Percentiles rank a stretch among this genome's conserved stretches.
These are phyloP conservation scores for Chaetophractus vellerosus DNA, from an alignment of 2,797 vertebrate genomes.

Conservation along the genomic window DNA sequence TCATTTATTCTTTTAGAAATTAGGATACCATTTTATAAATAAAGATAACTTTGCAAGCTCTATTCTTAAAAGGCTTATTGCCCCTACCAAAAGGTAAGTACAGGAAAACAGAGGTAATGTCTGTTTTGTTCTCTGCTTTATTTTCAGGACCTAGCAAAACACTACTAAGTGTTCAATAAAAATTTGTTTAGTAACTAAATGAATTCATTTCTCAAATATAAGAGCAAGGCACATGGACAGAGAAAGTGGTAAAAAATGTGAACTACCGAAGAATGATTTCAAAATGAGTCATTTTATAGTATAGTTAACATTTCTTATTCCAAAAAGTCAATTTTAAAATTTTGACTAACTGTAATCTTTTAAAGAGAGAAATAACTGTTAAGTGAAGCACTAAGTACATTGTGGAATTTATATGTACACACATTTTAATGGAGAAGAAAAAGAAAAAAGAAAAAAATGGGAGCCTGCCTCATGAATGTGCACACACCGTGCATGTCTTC, in stretches of 20 bases:
- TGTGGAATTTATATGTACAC: neutral
- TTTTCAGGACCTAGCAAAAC: neutral
- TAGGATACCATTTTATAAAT: neutral
- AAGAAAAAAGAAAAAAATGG: neutral
- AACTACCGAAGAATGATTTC: constrained; percentile 13
- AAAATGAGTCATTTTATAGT: neutral
- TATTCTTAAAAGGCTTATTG: neutral
- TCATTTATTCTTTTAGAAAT: neutral
- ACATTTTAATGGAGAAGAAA: neutral
- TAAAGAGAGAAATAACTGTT: constrained; percentile 13
- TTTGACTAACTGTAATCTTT: constrained; percentile 26
- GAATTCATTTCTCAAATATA: neutral
- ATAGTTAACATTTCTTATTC: neutral
- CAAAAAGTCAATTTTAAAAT: neutral
- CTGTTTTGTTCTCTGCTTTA: neutral
- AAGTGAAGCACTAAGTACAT: neutral
- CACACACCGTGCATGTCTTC: neutral
- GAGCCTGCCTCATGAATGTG: neutral
- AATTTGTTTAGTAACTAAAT: neutral
- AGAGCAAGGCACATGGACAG: neutral
- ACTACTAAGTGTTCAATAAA: neutral
- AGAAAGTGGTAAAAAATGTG: constrained; percentile 28
- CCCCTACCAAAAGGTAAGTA: neutral
- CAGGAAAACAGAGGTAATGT: accelerated
- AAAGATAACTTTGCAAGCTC: neutral